Base-by-base conservation (phyloP, 2,888 invertebrate species). In the Thelaira solivaga region DNA sequence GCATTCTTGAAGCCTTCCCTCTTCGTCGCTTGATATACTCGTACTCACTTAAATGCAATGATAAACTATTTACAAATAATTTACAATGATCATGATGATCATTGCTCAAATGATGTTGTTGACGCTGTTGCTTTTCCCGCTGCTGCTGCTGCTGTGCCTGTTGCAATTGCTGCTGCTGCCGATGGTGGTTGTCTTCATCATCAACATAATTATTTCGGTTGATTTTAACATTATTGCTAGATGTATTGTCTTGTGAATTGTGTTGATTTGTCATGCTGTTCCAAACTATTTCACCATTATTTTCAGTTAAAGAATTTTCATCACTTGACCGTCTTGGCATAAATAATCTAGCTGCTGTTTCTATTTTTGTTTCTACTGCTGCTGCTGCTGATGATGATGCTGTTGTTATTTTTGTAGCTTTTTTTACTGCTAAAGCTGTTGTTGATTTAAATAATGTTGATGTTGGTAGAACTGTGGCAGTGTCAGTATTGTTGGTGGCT, bases 211-310 rank as follows among this genome's bases (percentile, higher is more conserved):
- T 47, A 72, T 69, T 59, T 57, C 29, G 45, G 16, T 31, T 73
- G 61, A 57, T 73, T 68, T 73, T 76, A 64, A 73, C 57, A 73
- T 67, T 72, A 61, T 62, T 61, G 55, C 67, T 74, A 36, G 69
- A 73, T 76, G 80, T 76, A 69, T 73, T 72, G 73, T 74, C 62
- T 61, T 62, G 57, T 61, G 73, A 51, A 75, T 79, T 80, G 72
- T 76, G 71, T 77, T 80, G 80, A 81, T 82, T 82, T 82, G 77
- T 82, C 82, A 82, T 82, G 81, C 81, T 82, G 80, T 75, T 78
- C 69, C 74, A 59, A 74, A 71, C 59, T 64, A 65, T 74, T 73
- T 74, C 51, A 45, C 51, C 67, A 67, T 65, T 72, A 62, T 77
- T 72, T 72, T 67, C 29, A 77, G 29, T 45, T 65, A 69, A 77